Base-by-base conservation (phyloP, 2,113 vertebrate genomes). In the Natator depressus region DNA sequence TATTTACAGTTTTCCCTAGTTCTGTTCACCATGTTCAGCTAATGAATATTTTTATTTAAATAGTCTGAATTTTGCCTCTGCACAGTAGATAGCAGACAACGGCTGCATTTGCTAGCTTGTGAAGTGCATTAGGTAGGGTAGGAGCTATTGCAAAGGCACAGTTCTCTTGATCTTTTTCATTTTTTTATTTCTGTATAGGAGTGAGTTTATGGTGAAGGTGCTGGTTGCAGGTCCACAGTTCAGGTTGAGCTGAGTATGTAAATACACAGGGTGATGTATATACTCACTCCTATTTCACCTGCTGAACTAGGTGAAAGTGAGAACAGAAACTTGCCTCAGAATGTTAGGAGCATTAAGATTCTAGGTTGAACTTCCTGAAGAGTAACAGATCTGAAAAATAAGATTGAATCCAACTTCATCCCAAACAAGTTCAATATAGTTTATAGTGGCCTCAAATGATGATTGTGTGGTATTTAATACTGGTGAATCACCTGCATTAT, bases 51-150 rank as follows among this genome's bases (percentile, higher is more conserved):
- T 69, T n/a, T 94, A 88, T 82, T 72, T 75, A 91, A 84, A 85
- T 8, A 78, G 5, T 79, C 80, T 88, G 51, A 91, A 87, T 92
- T 96, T 95, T 95, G 46, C 53, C 50, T 79, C 46, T 85, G 91
- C 65, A 65, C 50, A 92, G 51, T 57, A 95, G 16, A 42, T 92
- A 75, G 25, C 84, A 83, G 89, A 79, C 55, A 93, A 80, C 2
- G 5, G 29, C 51, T 42, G 62, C 22, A 46, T 93, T 91, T 91
- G 22, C 16, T 93, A 6, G 72, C 82, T 80, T 72, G 35, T 65
- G 16, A 51, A 57, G 78, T 31, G 50, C 46, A 84, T 0, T 1
- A 78, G 38, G 72, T 80, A 62, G 54, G 49, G 1, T 0, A 22
- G 35, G 14, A 91, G 14, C 55, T 91, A 42, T 3, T 5, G 55